These are phyloP conservation scores for Artibeus jamaicensis DNA, from an alignment of 2,797 vertebrate genomes.

Conservation along the genomic window DNA sequence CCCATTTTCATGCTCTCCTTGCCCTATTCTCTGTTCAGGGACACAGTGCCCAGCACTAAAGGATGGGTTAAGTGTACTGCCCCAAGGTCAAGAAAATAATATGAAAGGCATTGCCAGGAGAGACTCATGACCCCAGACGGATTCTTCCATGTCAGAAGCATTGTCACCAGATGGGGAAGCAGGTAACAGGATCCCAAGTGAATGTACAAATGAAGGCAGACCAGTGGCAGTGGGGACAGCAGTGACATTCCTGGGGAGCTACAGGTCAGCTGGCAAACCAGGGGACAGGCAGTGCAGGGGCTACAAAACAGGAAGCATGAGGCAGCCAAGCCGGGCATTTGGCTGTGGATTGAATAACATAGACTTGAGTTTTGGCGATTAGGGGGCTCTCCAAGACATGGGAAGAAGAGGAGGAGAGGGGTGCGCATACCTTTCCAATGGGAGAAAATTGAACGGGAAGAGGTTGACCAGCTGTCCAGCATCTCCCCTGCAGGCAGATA, in stretches of 20 bases:
- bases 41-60: fast-evolving
- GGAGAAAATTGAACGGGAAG: fast-evolving
- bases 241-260: fast-evolving
- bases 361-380: not conserved
- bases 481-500: not conserved
- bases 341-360: fast-evolving
- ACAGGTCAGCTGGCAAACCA: fast-evolving
- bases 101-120: not conserved
- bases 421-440: not conserved
- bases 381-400: not conserved
- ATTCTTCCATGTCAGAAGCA: too few species aligned
- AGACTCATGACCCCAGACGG: not conserved
- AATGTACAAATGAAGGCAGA: not conserved
- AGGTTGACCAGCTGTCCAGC: not conserved
- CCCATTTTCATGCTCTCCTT: not conserved
- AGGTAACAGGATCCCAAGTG: not conserved
- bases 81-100: not conserved
- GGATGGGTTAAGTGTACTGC: fast-evolving
- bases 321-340: not conserved
- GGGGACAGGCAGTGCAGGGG: fast-evolving
- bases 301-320: not conserved
- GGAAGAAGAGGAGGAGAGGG: not conserved
- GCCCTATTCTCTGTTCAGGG: not conserved
- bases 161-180: not conserved
- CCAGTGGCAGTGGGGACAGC: fast-evolving